A percentile compares a stretch with the other conserved stretches of the same genome.
These are phyloP conservation scores for Archocentrus centrarchus DNA, from an alignment of 2,113 vertebrate genomes.

Conservation along the genomic window DNA sequence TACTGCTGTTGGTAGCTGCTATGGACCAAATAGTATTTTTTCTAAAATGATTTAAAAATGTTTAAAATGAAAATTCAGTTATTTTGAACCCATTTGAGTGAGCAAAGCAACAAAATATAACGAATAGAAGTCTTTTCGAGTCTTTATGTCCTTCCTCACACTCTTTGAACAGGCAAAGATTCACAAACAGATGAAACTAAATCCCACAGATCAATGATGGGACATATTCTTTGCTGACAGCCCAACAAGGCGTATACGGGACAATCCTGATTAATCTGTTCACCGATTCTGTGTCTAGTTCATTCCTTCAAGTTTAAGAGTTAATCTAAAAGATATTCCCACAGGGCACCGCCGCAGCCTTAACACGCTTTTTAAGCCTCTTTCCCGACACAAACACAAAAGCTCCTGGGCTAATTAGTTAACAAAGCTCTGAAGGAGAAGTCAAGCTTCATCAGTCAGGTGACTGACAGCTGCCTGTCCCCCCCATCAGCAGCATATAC, in stretches of 20 bases:
- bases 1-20: accelerated
- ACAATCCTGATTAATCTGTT: not conserved
- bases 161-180: not conserved
- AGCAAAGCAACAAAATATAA: not conserved
- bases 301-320: not conserved
- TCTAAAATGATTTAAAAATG: not conserved
- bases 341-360: not conserved
- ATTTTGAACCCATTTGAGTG: not conserved
- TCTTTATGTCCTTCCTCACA: not conserved
- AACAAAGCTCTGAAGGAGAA: constrained; percentile 64
- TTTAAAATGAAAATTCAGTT: not conserved
- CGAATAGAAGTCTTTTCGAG: not conserved
- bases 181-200: not conserved
- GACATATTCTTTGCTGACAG: not conserved
- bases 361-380: constrained; percentile 56
- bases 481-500: constrained; percentile 88
- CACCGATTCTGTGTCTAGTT: not conserved
- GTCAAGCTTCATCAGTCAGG: constrained; percentile 82
- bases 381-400: constrained; percentile 40
- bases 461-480: constrained; percentile 97
- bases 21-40: accelerated
- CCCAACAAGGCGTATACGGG: not conserved
- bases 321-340: constrained; percentile 7
- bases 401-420: constrained; percentile 58
- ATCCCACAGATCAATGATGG: not conserved